Conservation (phyloP, 2,888 invertebrate species). For the Beris morrisii region DNA sequence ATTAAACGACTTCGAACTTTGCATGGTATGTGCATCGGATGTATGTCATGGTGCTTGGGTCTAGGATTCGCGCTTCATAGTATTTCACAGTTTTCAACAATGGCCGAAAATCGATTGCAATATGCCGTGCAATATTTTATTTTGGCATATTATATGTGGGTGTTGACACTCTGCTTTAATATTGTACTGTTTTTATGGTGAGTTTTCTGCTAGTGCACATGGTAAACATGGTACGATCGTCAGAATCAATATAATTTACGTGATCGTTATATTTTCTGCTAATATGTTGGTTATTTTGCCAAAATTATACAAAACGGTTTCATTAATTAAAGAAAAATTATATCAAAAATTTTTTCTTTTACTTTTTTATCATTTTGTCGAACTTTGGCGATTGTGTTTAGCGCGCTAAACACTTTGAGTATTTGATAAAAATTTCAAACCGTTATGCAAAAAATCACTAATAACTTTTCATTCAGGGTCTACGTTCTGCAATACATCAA, state of each 20-base stretch:
- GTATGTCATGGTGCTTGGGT: constrained; percentile 51
- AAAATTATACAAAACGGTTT: too few species aligned
- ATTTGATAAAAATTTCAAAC: too few species aligned
- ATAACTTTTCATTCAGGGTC: constrained; percentile 42
- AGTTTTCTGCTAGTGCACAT: constrained; percentile 35
- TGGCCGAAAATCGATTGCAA: constrained; percentile 47
- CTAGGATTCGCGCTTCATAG: constrained; percentile 51
- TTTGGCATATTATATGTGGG: constrained; percentile 53
- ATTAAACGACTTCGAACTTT: constrained; percentile 48
- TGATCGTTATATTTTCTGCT: not conserved
- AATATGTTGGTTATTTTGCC: too few species aligned
- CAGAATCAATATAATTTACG: not conserved
- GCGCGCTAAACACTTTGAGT: too few species aligned
- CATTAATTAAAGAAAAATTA: too few species aligned
- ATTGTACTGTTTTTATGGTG: constrained; percentile 52
- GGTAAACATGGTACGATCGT: not conserved
- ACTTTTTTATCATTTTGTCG: too few species aligned
- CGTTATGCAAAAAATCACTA: not conserved
- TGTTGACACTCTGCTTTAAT: constrained; percentile 51
- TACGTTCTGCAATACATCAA: constrained; percentile 48
- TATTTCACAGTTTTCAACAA: constrained; percentile 47
- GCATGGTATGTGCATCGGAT: constrained; percentile 52
- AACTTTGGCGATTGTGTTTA: too few species aligned
- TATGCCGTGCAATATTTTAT: constrained; percentile 54
- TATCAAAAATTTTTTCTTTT: too few species aligned